Conservation (phyloP, 2,888 invertebrate species). For the Smittia sp. region DNA sequence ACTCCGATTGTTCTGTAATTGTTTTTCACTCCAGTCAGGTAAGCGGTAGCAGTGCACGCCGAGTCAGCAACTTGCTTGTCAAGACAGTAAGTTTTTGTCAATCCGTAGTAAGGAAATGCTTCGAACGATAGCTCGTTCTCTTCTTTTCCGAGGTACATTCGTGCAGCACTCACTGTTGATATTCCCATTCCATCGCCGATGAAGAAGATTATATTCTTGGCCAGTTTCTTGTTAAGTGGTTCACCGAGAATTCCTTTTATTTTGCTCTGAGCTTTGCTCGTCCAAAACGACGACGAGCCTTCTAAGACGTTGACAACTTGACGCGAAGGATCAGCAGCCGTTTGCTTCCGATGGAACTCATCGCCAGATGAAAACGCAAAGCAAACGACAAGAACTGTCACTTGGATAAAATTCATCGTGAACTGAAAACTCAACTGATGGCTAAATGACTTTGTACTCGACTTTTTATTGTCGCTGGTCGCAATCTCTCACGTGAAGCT, state of each 20-base stretch:
- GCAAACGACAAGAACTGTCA: too few relatives aligned
- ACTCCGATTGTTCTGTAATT: conserved; percentile 75
- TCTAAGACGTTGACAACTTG: not conserved
- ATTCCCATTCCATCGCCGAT: conserved; percentile 77
- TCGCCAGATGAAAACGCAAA: not conserved
- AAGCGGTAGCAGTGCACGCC: conserved; percentile 79
- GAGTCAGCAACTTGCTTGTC: conserved; percentile 78
- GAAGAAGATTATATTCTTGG: conserved; percentile 66
- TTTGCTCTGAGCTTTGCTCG: conserved; percentile 49
- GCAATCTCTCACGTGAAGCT: too few relatives aligned
- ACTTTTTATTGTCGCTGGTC: too few relatives aligned
- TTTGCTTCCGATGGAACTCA: not conserved
- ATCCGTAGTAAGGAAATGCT: conserved; percentile 58
- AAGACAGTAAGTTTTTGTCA: conserved; percentile 69
- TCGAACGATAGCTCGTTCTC: conserved; percentile 63
- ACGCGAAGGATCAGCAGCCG: not conserved
- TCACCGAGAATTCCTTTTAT: conserved; percentile 45
- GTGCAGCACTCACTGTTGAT: conserved; percentile 65
- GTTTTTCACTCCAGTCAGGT: conserved; percentile 73
- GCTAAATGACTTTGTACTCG: too few relatives aligned
- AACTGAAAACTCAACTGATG: too few relatives aligned
- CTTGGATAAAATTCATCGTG: too few relatives aligned
- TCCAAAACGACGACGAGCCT: conserved; percentile 47
- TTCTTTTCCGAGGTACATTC: conserved; percentile 64
- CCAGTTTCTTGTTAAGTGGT: conserved; percentile 46